Evolutionary conservation across 2,888 invertebrate genomes (phyloP).

Genomic region (Hipparchia semele): DNA sequence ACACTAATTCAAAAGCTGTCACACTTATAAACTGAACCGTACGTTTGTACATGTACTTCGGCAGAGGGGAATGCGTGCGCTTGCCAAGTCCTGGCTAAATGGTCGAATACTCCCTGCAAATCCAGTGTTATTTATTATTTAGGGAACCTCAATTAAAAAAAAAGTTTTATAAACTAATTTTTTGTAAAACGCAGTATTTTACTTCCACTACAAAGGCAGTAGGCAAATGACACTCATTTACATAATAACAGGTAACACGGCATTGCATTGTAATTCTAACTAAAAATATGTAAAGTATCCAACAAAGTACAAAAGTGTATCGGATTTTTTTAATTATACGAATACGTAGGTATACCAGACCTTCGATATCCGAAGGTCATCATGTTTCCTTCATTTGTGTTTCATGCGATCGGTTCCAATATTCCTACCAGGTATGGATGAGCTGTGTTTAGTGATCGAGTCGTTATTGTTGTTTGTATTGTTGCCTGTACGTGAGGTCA

Average conservation of each 20-base stretch:
- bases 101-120: too few species aligned
- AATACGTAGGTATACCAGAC: constrained; percentile 41
- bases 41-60: too few species aligned
- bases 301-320: constrained; percentile 17
- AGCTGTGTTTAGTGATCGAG: constrained; percentile 42
- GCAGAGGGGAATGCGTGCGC: too few species aligned
- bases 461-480: constrained; percentile 39
- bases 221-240: constrained; percentile 17
- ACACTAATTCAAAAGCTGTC: too few species aligned
- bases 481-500: constrained; percentile 51
- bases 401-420: constrained; percentile 38
- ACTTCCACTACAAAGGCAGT: neutral
- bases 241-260: constrained; percentile 10
- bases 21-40: too few species aligned
- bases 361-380: constrained; percentile 68
- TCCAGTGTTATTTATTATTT: too few species aligned
- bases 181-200: neutral
- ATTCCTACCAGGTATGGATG: constrained; percentile 52
- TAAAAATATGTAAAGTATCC: constrained; percentile 23
- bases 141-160: too few species aligned
- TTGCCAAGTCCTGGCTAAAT: too few species aligned
- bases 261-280: constrained; percentile 18
- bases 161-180: neutral
- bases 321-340: constrained; percentile 18
- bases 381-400: constrained; percentile 56